Evolutionary conservation across 2,113 vertebrate species (phyloP).

Genomic region (Macrotus californicus): DNA sequence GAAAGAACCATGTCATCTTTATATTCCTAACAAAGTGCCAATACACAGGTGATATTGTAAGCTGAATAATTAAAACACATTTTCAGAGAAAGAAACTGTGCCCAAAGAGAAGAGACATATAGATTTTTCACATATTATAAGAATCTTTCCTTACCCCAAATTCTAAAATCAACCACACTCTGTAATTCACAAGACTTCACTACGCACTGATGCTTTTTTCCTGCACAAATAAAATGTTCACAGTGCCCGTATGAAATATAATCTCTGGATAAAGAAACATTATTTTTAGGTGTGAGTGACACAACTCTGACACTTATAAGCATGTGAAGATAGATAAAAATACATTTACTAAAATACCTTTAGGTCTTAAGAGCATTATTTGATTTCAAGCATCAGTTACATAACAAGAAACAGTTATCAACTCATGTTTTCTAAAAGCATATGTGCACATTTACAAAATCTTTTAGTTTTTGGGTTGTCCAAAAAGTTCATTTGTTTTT

Average conservation of each 20-base stretch:
- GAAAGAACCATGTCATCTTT: not conserved
- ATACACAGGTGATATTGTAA: not conserved
- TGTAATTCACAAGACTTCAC: slow-evolving; percentile 13
- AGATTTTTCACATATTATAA: not conserved
- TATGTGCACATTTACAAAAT: not conserved
- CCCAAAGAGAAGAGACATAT: not conserved
- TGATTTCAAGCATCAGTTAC: slow-evolving; percentile 7
- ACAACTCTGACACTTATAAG: slow-evolving; percentile 1
- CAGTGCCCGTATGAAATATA: slow-evolving; percentile 22
- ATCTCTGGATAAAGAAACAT: slow-evolving; percentile 39
- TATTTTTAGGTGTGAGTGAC: not conserved
- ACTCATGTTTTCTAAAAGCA: not conserved
- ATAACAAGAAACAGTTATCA: not conserved
- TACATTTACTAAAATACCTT: slow-evolving; percentile 18
- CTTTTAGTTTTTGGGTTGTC: not conserved
- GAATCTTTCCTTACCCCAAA: slow-evolving; percentile 12
- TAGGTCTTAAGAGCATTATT: not conserved
- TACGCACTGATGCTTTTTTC: slow-evolving; percentile 35
- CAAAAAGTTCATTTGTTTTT: too few species aligned
- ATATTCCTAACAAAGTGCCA: not conserved
- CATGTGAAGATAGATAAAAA: slow-evolving; percentile 8
- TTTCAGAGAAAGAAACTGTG: slow-evolving; percentile 4
- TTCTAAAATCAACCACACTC: slow-evolving; percentile 45
- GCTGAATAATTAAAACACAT: not conserved
- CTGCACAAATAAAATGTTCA: slow-evolving; percentile 36